phyloP scores from a whole-genome alignment of 1,140 invertebrate genomes.

The Drosophila malerkotliana region DNA sequence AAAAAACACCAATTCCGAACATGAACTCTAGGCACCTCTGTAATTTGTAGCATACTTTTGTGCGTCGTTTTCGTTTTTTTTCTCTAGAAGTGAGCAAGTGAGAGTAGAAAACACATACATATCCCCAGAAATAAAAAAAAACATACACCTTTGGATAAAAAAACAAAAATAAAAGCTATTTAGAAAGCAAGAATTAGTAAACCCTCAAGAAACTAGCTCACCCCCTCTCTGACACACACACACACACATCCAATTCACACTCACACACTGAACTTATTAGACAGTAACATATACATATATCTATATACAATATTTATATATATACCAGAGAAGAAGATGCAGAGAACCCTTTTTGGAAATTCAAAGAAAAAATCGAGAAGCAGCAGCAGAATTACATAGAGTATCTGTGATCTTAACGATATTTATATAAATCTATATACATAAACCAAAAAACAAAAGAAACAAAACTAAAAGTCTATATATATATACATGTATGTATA shows the following conservation, averaged over 20 bases:
- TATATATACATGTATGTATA: constrained; percentile 38
- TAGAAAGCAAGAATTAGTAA: constrained; percentile 16
- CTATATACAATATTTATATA: constrained; percentile 60
- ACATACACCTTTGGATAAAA: constrained; percentile 25
- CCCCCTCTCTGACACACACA: constrained; percentile 3
- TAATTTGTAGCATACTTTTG: constrained; percentile 56
- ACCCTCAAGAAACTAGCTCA: neutral
- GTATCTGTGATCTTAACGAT: constrained; percentile 84
- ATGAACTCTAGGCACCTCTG: neutral
- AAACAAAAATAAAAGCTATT: constrained; percentile 26
- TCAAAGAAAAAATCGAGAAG: constrained; percentile 29
- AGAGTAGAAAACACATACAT: constrained; percentile 46
- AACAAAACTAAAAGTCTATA: constrained; percentile 4
- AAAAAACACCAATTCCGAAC: constrained; percentile 8
- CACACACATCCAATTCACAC: constrained; percentile 23
- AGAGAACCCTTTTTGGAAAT: constrained; percentile 42
- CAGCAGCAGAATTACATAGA: constrained; percentile 81
- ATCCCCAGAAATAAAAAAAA: constrained; percentile 16
- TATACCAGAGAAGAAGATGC: constrained; percentile 35
- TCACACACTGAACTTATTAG: constrained; percentile 51
- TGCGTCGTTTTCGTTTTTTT: constrained; percentile 34
- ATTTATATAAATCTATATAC: constrained; percentile 70
- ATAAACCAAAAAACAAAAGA: constrained; percentile 36
- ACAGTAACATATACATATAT: constrained; percentile 56
- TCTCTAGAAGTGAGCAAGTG: constrained; percentile 13